Evolutionary conservation across 1,140 invertebrate genomes (phyloP).

Genomic region (Drosophila tani): DNA sequence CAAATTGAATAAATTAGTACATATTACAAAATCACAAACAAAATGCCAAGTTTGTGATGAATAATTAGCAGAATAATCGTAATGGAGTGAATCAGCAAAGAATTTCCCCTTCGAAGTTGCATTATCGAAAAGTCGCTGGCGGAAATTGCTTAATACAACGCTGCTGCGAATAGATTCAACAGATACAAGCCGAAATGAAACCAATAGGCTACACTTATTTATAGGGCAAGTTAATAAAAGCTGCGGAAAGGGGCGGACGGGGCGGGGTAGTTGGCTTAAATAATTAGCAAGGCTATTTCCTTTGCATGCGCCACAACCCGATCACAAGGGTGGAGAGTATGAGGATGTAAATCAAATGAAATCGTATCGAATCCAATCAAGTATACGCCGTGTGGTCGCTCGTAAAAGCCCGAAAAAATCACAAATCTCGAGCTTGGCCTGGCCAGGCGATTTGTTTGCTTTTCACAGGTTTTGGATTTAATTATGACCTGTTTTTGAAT

Average conservation of each 20-base stretch:
- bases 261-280: slow-evolving; percentile 9
- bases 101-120: slow-evolving; percentile 11
- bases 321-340: slow-evolving; percentile 56
- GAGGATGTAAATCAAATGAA: slow-evolving; percentile 78
- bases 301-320: slow-evolving; percentile 19
- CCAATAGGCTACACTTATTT: slow-evolving; percentile 16
- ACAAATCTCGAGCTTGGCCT: slow-evolving; percentile 34
- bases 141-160: neutral
- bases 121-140: neutral
- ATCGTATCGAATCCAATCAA: slow-evolving; percentile 75
- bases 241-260: neutral
- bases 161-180: slow-evolving; percentile 6
- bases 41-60: slow-evolving; percentile 3
- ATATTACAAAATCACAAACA: slow-evolving; percentile 32
- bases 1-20: slow-evolving; percentile 5
- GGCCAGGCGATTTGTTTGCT: slow-evolving; percentile 21
- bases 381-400: slow-evolving; percentile 58
- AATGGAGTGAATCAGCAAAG: slow-evolving; percentile 33
- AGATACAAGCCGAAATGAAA: slow-evolving; percentile 5
- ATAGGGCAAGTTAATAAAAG: slow-evolving; percentile 35
- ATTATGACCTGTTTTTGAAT: slow-evolving; percentile 65
- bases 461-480: slow-evolving; percentile 55
- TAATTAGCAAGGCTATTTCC: slow-evolving; percentile 64
- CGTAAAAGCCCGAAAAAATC: slow-evolving; percentile 48
- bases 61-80: slow-evolving; percentile 23